Base-by-base conservation (phyloP, 2,113 vertebrate species). In the Piaya cayana region DNA sequence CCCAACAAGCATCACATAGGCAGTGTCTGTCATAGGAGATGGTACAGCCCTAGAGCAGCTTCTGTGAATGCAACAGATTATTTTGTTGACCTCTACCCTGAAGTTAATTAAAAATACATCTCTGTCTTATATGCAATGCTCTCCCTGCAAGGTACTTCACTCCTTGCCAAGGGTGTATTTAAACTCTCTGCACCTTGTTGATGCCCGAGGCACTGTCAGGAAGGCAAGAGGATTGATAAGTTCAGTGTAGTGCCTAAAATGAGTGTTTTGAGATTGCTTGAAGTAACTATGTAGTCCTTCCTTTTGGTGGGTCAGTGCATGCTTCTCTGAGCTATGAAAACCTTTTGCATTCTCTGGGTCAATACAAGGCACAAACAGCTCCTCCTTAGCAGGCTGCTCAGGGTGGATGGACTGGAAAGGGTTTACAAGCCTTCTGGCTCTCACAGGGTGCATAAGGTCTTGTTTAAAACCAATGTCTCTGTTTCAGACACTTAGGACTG, bases 401-500 rank as follows among this genome's bases (percentile, higher is more conserved):
- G 34, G 26, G n/a, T 34, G 72, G 34, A n/a, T 23, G 69, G 50
- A 22, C 55, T 56, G 39, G 26, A 30, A 82, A 34, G 14, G 16
- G 29, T 29, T 60, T 55, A 43, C 27, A 39, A 39, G 77, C 34
- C 47, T 86, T 32, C 68, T 25, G 32, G 43, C 37, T 60, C 43
- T 74, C 5, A 0, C 2, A 52, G 7, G 25, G 26, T 1, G 0
- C 43, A 83, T 39, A 34, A 69, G 36, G 47, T 27, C 0, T 1
- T 26, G 55, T 59, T 86, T 55, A 72, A 80, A 86, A 86, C 26
- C 23, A 14, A 3, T 11, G 11, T 29, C 6, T 53, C 19, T 8
- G 9, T 62, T 69, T 80, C 63, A 63, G 36, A 82, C 13, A 43
- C n/a, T 49, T 34, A 16, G n/a, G 43, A 50, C 5, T 9, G 27